phyloP scores from a whole-genome alignment of 2,888 invertebrate species.

The Drosophila prolongata region DNA sequence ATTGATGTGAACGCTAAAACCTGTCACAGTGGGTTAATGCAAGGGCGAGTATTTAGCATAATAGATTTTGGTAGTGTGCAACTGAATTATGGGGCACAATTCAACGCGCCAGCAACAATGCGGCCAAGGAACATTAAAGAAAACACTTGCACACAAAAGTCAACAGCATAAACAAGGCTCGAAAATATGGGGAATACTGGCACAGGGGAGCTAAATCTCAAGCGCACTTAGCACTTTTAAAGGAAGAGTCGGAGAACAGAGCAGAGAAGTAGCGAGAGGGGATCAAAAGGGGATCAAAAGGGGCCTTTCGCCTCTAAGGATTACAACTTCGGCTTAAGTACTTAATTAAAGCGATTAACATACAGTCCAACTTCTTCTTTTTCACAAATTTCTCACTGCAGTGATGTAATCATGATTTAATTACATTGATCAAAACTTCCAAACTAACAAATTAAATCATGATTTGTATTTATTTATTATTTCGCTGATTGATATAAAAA shows the following conservation, averaged over 20 bases:
- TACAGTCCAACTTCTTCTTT: too few species aligned
- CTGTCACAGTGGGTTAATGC: slow-evolving; percentile 47
- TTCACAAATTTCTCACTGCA: too few species aligned
- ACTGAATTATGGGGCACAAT: slow-evolving; percentile 56
- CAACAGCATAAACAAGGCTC: slow-evolving; percentile 64
- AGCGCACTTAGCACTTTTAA: slow-evolving; percentile 68
- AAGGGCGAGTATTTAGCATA: slow-evolving; percentile 47
- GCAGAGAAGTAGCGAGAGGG: not conserved
- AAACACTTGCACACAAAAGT: slow-evolving; percentile 67
- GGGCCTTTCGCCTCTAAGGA: not conserved
- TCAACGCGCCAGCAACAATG: slow-evolving; percentile 39
- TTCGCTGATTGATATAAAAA: too few species aligned
- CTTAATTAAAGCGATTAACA: not conserved
- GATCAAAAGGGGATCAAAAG: too few species aligned
- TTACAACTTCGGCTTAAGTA: too few species aligned
- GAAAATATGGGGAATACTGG: slow-evolving; percentile 8
- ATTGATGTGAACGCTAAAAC: slow-evolving; percentile 12
- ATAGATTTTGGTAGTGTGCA: slow-evolving; percentile 42
- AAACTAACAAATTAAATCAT: too few species aligned
- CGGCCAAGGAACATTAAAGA: slow-evolving; percentile 48
- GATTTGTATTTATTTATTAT: too few species aligned
- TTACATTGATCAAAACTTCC: too few species aligned
- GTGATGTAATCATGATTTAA: too few species aligned
- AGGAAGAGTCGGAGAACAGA: not conserved
- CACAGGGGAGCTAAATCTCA: slow-evolving; percentile 32